Evolutionary conservation across 1,140 invertebrate genomes (phyloP), one percentile per base, ranked within the genome.

Genomic region (Dendrolimus kikuchii): DNA sequence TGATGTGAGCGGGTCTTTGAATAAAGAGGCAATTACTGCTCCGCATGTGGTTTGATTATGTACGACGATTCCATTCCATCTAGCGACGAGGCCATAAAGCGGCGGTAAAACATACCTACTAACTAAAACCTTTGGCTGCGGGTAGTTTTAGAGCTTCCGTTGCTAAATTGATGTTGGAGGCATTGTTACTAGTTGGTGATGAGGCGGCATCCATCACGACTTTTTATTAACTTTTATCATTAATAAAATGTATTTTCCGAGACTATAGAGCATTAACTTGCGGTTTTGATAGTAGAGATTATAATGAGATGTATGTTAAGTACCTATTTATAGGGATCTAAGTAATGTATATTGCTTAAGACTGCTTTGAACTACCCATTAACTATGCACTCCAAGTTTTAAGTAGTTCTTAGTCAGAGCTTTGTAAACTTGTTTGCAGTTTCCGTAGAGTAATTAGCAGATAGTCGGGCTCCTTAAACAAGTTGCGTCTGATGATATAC

Each of bases 11-110:
- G 79, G 73, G 76, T 70, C 79, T 81, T 77, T 86, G 81, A 86
- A 83, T 86, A 77, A 79, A 63, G 75, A 86, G 77, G 81, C 83
- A 84, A 86, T 86, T 86, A 86, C 81, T 72, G 80, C 81, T 58
- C 83, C 71, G 81, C 83, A 86, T 86, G 83, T 83, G 83, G 83
- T 83, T 86, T 86, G 74, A 83, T 86, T 86, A 84, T 86, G 77
- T 77, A 77, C 75, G 70, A 74, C 67, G 72, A 71, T 75, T 75
- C 71, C 76, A 74, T 81, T 84, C 77, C 78, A 77, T 86, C 79
- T 84, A 82, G 74, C 77, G 78, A 71, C 69, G 71, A 61, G 71
- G 74, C 74, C 69, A 74, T 68, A 74, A 71, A 73, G 64, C 60
- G 69, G 64, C 66, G 71, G 70, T 81, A 81, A 82, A 81, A 83